A percentile compares a stretch with the other conserved stretches of the same genome.
phyloP scores from a whole-genome alignment of 2,797 vertebrate genomes.

The Enteromius fasciolatus region DNA sequence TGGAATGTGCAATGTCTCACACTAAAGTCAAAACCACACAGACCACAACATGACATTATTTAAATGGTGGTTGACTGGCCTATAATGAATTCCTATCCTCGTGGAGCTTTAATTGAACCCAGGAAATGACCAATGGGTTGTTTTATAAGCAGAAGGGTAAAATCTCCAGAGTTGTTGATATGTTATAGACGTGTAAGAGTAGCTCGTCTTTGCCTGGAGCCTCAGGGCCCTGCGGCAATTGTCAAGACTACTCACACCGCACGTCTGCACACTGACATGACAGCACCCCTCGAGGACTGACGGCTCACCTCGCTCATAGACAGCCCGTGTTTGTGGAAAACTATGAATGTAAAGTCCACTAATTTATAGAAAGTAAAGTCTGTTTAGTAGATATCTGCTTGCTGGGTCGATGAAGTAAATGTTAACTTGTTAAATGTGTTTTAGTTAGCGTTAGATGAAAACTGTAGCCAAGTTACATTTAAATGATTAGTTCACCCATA shows the following conservation, averaged over 20 bases:
- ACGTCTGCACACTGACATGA: conserved; percentile 32
- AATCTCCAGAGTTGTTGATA: conserved; percentile 24
- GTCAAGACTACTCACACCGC: conserved; percentile 20
- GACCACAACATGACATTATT: conserved; percentile 10
- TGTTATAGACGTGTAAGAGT: not conserved
- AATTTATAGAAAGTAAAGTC: conserved; percentile 10
- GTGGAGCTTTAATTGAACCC: not conserved
- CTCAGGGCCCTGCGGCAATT: not conserved
- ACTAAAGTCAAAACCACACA: not conserved
- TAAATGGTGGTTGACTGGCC: not conserved
- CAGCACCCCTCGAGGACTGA: conserved; percentile 11
- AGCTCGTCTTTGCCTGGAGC: conserved; percentile 30
- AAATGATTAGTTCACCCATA: not conserved
- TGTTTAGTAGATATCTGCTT: not conserved
- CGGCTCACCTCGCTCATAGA: not conserved
- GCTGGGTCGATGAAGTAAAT: not conserved
- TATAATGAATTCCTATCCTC: not conserved
- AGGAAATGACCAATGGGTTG: not conserved
- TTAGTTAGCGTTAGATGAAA: not conserved
- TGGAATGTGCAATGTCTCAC: not conserved
- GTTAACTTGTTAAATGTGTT: not conserved
- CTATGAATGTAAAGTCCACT: not conserved
- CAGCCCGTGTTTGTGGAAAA: not conserved
- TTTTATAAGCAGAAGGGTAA: not conserved
- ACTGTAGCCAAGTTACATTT: not conserved